phyloP scores from a whole-genome alignment of 2,888 invertebrate genomes.

The Idaea dimidiata region DNA sequence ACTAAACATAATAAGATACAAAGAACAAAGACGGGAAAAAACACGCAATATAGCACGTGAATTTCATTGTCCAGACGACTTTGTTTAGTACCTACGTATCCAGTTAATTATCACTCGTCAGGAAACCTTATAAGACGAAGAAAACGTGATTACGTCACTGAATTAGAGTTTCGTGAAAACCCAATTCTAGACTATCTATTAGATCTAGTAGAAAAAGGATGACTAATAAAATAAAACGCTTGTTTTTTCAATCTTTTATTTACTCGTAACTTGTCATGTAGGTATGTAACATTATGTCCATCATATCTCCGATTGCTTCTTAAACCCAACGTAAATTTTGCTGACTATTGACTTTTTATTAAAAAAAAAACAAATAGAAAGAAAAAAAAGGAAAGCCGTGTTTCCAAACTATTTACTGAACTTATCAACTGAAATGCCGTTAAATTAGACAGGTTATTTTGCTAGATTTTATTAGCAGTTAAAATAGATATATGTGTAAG shows the following conservation, averaged over 20 bases:
- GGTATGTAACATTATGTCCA: too few relatives aligned
- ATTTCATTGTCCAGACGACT: conserved; percentile 13
- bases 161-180: neutral
- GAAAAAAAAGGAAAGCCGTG: too few relatives aligned
- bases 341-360: too few relatives aligned
- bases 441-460: neutral
- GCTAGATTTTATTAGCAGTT: neutral
- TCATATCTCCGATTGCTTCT: too few relatives aligned
- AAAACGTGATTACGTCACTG: neutral
- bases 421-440: neutral
- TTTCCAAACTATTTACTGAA: neutral
- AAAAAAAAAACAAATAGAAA: too few relatives aligned
- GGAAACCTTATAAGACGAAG: conserved; percentile 50
- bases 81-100: conserved; percentile 7
- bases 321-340: too few relatives aligned
- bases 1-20: neutral
- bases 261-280: too few relatives aligned
- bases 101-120: conserved; percentile 43
- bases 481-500: neutral
- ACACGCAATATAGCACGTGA: conserved; percentile 21
- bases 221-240: neutral
- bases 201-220: neutral
- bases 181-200: neutral
- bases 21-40: conserved; percentile 2
- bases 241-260: too few relatives aligned